Conservation (phyloP, 2,113 vertebrate species). For the Pelecanoides urinatrix region DNA sequence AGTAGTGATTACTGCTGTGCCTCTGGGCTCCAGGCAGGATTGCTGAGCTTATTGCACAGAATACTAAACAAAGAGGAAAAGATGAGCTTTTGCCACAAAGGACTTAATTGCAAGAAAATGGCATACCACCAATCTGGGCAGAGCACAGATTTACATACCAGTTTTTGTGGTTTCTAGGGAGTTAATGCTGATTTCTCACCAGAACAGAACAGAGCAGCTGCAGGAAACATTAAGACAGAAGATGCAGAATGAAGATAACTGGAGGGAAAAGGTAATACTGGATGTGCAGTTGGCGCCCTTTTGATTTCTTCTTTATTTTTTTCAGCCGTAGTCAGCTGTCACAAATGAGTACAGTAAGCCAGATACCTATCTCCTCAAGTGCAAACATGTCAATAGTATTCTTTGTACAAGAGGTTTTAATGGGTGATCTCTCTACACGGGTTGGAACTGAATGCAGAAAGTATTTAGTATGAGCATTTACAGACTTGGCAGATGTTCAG, state of each 20-base stretch:
- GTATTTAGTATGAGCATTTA: not conserved
- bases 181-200: constrained; percentile 74
- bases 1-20: not conserved
- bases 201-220: constrained; percentile 76
- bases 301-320: not conserved
- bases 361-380: not conserved
- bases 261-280: constrained; percentile 79
- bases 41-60: not conserved
- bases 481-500: not conserved
- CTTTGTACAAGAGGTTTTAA: not conserved
- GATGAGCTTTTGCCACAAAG: not conserved
- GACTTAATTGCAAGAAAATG: not conserved
- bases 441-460: not conserved
- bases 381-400: not conserved
- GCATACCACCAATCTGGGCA: not conserved
- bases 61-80: not conserved
- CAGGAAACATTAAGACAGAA: constrained; percentile 76
- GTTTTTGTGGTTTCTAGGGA: constrained; percentile 75
- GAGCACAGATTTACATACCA: not conserved
- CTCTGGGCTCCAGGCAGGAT: not conserved
- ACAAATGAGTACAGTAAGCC: not conserved
- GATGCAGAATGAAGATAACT: constrained; percentile 68
- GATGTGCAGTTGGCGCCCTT: not conserved
- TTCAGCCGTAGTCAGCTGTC: not conserved
- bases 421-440: not conserved